Evolutionary conservation across 2,888 invertebrate genomes (phyloP).

Genomic region (Tetanocera ferruginea): DNA sequence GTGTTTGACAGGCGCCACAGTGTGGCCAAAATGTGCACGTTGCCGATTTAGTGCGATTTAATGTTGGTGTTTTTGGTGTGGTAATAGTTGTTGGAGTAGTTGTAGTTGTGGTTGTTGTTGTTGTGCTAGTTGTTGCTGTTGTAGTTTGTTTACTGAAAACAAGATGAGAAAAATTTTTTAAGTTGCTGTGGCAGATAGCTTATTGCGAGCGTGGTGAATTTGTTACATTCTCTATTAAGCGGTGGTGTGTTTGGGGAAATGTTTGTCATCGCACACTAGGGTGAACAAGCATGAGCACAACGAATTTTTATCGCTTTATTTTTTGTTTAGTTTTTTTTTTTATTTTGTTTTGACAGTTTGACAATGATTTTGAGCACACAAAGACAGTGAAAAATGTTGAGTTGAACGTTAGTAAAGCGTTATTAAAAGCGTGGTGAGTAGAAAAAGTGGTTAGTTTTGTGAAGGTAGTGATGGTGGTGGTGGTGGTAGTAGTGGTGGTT

Average conservation of each 20-base stretch:
- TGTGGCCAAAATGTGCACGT: constrained; percentile 77
- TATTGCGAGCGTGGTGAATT: not conserved
- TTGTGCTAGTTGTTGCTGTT: constrained; percentile 19
- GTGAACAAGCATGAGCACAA: constrained; percentile 28
- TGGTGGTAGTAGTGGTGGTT: constrained; percentile 7
- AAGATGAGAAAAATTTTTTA: constrained; percentile 8
- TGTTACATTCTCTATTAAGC: not conserved
- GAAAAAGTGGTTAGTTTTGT: constrained; percentile 44
- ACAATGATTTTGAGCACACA: not conserved
- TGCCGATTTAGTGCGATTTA: constrained; percentile 36
- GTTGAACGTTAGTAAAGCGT: constrained; percentile 27
- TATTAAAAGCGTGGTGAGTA: constrained; percentile 42
- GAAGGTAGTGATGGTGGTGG: constrained; percentile 36
- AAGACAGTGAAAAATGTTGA: no score
- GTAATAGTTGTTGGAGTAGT: constrained; percentile 2
- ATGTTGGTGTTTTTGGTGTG: constrained; percentile 15
- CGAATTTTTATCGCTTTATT: no score
- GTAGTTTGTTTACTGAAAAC: constrained; percentile 42
- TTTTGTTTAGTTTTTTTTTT: constrained; percentile 29
- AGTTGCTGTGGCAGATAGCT: not conserved
- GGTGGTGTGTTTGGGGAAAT: constrained; percentile 4
- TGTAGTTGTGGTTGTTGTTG: not conserved
- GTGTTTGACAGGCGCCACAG: constrained; percentile 57
- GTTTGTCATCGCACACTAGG: not conserved
- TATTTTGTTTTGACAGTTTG: constrained; percentile 38